A percentile compares a stretch with the other conserved stretches of the same genome.
Evolutionary conservation across 1,140 invertebrate species (phyloP).

Genomic region (Cyphomyrmex costatus): DNA sequence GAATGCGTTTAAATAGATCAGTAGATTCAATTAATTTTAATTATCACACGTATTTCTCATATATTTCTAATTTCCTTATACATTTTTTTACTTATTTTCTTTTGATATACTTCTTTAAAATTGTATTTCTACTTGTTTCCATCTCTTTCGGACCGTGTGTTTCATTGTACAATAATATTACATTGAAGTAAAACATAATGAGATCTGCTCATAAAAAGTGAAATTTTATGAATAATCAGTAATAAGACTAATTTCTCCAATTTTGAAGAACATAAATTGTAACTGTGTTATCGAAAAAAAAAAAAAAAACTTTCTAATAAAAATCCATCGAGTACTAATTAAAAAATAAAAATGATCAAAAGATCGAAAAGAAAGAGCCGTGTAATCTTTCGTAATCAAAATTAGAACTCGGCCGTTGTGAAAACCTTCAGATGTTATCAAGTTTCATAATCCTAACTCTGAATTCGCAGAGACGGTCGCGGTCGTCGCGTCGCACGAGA

Average conservation of each 20-base stretch:
- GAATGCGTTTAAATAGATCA: conserved; percentile 10
- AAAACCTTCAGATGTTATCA: neutral
- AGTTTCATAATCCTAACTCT: neutral
- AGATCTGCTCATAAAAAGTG: neutral
- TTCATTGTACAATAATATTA: neutral
- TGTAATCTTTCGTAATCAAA: neutral
- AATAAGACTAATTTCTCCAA: neutral
- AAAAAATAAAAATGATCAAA: neutral
- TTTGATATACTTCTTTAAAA: neutral
- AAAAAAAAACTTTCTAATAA: conserved; percentile 2
- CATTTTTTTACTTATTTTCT: neutral
- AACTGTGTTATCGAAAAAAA: neutral
- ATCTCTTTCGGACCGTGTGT: neutral
- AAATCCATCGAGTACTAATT: neutral
- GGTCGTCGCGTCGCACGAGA: conserved; percentile 43
- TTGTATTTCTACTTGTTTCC: neutral
- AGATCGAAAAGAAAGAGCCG: neutral
- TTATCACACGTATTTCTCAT: neutral
- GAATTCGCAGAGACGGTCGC: neutral
- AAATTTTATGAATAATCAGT: neutral
- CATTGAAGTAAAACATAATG: neutral
- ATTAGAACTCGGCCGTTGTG: neutral
- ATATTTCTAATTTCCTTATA: neutral
- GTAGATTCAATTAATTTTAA: conserved; percentile 3
- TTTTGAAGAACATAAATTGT: neutral